phyloP scores from a whole-genome alignment of 2,888 invertebrate genomes.

The Mesodorylaimus sp. region DNA sequence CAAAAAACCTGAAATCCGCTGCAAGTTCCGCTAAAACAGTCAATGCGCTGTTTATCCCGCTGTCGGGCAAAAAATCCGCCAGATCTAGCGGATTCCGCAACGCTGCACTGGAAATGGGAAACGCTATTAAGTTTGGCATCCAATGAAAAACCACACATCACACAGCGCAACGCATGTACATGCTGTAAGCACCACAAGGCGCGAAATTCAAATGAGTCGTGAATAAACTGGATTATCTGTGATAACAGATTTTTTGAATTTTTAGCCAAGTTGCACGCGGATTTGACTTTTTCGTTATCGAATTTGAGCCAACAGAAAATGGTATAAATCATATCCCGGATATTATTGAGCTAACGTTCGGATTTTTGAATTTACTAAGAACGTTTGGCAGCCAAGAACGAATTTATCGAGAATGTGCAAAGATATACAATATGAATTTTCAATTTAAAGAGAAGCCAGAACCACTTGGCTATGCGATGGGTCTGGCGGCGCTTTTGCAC shows the following conservation, averaged over 20 bases:
- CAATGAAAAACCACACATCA: too few relatives aligned
- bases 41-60: too few relatives aligned
- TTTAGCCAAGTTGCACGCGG: neutral
- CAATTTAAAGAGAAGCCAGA: slow-evolving; percentile 32
- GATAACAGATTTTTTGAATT: slow-evolving; percentile 9
- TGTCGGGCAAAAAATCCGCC: too few relatives aligned
- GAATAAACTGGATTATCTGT: too few relatives aligned
- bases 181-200: too few relatives aligned
- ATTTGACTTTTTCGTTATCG: neutral
- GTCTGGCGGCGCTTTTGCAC: slow-evolving; percentile 27
- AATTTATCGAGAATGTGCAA: neutral
- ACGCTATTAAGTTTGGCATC: too few relatives aligned
- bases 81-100: too few relatives aligned
- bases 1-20: too few relatives aligned
- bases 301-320: neutral
- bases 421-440: neutral
- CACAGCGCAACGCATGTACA: too few relatives aligned
- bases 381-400: neutral
- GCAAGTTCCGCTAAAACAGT: too few relatives aligned
- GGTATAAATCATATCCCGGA: neutral
- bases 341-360: neutral
- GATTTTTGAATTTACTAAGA: neutral
- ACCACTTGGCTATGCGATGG: slow-evolving; percentile 26
- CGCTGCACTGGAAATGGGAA: too few relatives aligned
- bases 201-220: too few relatives aligned